These are phyloP conservation scores for Drosophila prosaltans DNA, from an alignment of 1,140 invertebrate species.

Conservation along the genomic window DNA sequence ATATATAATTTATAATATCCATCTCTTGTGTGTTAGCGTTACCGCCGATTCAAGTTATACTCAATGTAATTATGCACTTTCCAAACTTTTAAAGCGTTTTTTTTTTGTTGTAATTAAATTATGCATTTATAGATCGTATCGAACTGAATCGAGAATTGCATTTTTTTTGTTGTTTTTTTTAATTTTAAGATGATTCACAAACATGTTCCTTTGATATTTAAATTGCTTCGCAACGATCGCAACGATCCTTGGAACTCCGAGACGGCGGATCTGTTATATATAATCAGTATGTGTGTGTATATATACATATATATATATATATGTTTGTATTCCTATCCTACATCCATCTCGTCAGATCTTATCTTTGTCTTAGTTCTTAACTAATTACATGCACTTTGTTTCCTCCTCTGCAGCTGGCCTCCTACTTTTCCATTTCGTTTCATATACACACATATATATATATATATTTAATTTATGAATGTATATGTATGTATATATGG, in stretches of 20 bases:
- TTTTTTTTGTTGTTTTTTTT: constrained; percentile 26
- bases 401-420: constrained; percentile 11
- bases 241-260: constrained; percentile 34
- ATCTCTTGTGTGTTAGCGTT: constrained; percentile 63
- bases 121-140: constrained; percentile 31
- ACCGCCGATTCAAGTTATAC: constrained; percentile 69
- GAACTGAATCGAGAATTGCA: constrained; percentile 49
- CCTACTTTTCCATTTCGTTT: constrained; percentile 40
- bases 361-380: constrained; percentile 77
- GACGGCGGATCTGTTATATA: constrained; percentile 16
- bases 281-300: not conserved
- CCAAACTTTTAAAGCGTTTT: constrained; percentile 70
- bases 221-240: constrained; percentile 69
- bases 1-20: constrained; percentile 8
- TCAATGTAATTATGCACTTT: constrained; percentile 66
- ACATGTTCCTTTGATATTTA: constrained; percentile 60
- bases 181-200: constrained; percentile 27
- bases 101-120: constrained; percentile 52
- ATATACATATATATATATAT: constrained; percentile 22
- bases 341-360: constrained; percentile 13
- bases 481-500: constrained; percentile 48
- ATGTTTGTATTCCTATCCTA: constrained; percentile 21
- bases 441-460: constrained; percentile 45
- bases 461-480: constrained; percentile 38
- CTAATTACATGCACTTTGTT: constrained; percentile 67